Base-by-base conservation (phyloP, 1,140 invertebrate genomes). In the Aphaenogaster ashmeadi region DNA sequence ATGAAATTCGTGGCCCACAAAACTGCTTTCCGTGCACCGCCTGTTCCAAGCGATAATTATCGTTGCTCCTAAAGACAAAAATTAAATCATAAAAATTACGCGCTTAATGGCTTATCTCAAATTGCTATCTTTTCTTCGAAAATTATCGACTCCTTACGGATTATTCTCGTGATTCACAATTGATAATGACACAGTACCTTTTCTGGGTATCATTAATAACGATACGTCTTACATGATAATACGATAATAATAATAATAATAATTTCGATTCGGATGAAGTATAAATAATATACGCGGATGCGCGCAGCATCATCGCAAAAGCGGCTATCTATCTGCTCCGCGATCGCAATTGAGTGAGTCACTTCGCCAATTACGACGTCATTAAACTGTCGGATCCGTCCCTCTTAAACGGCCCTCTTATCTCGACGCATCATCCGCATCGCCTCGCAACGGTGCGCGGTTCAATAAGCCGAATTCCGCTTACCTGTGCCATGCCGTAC, bases 301-400 rank as follows among this genome's bases (percentile, higher is more conserved):
- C 72, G 38, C 56, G 15, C n/a, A 18, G 27, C 27, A n/a, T 64
- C 18, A 33, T 79, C 21, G 58, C 58, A 9, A 47, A 36, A 21
- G 9, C 33, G 15, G 75, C 75, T 50, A 67, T 80, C 62, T 67
- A 27, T 80, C 33, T 44, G 60, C 18, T 27, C 33, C 33, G n/a
- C 36, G 62, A 80, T 80, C 62, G 33, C 78, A 80, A 54, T 80
- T 79, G 75, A 79, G 58, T 80, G 77, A 80, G 78, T 80, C 78
- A 80, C 38, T 66, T 52, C n/a, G 33, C 47, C 62, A 67, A 54
- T 41, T 80, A 80, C 62, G 60, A 52, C 38, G 27, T 80, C 60
- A 80, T 80, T 80, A 79, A 79, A 80, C 27, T 54, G 62, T 54
- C 78, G 54, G 72, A 77, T 58, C 54, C 13, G n/a, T 58, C 1